These are phyloP conservation scores for Todiramphus saurophagus DNA, from an alignment of 2,113 vertebrate species.

Conservation along the genomic window DNA sequence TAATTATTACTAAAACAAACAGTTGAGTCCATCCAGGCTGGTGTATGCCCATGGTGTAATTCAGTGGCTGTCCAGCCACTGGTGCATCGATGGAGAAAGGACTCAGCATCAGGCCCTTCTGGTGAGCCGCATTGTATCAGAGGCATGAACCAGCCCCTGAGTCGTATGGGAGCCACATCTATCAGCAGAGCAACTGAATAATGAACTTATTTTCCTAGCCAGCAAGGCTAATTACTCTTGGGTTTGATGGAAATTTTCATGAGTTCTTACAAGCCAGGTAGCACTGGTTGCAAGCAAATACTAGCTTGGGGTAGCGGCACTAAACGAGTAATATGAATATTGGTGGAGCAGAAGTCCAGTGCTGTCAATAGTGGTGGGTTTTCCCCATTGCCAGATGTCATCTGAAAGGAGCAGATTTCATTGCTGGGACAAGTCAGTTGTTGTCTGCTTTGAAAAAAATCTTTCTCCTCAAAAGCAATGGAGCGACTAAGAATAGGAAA, in stretches of 20 bases:
- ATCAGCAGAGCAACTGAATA: background rate
- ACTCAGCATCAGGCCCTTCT: background rate
- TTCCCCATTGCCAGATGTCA: background rate
- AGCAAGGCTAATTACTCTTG: background rate
- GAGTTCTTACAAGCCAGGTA: background rate
- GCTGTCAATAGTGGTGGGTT: background rate
- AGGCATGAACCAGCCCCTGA: background rate
- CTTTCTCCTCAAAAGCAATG: background rate
- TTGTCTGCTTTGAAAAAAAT: background rate
- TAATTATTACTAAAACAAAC: background rate
- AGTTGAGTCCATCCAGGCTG: background rate
- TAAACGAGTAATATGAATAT: background rate
- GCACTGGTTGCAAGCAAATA: background rate
- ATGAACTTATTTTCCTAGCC: background rate
- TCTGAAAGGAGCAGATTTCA: background rate
- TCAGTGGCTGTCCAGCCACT: background rate
- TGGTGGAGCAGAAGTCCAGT: background rate
- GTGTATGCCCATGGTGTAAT: background rate
- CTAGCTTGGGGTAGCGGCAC: background rate
- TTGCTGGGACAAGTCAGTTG: rapidly evolving
- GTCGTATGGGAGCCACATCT: background rate
- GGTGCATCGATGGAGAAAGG: background rate
- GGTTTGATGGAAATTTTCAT: background rate
- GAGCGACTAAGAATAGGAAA: background rate
- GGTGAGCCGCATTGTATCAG: background rate